phyloP scores from a whole-genome alignment of 2,797 vertebrate genomes.

The Sorex maritimensis region DNA sequence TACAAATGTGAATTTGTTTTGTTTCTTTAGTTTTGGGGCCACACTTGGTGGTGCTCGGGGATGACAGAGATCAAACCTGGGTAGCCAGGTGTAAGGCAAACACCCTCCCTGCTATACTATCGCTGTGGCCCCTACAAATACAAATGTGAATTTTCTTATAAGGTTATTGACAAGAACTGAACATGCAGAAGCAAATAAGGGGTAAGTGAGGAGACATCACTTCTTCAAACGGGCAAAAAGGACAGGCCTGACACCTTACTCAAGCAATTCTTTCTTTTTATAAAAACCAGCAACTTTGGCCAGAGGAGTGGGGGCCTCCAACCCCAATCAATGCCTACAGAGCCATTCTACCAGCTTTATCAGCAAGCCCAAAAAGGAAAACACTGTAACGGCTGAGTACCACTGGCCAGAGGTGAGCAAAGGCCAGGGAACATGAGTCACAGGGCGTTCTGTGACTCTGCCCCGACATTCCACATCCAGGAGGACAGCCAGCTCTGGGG shows the following conservation, averaged over 20 bases:
- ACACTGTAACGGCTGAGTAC: not conserved
- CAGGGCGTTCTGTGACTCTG: constrained; percentile 47
- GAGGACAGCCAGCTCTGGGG: not conserved
- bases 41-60: no score
- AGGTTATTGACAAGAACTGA: constrained; percentile 9
- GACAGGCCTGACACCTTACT: not conserved
- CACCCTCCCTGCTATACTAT: no score
- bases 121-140: no score
- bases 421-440: constrained; percentile 38
- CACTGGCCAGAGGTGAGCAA: constrained; percentile 45
- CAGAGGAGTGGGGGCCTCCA: not conserved
- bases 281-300: not conserved
- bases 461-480: not conserved
- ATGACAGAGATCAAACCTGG: no score
- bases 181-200: not conserved
- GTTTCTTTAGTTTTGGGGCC: no score
- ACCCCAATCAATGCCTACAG: not conserved
- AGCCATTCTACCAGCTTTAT: not conserved
- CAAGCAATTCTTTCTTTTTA: not conserved
- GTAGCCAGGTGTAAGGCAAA: no score
- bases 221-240: constrained; percentile 6
- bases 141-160: constrained; percentile 20
- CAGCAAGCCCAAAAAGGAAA: not conserved
- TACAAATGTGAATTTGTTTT: not conserved
- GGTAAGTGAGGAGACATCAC: not conserved